A percentile compares a stretch with the other conserved stretches of the same genome.
Conservation (phyloP, 2,113 vertebrate genomes). For the Gymnogyps californianus region DNA sequence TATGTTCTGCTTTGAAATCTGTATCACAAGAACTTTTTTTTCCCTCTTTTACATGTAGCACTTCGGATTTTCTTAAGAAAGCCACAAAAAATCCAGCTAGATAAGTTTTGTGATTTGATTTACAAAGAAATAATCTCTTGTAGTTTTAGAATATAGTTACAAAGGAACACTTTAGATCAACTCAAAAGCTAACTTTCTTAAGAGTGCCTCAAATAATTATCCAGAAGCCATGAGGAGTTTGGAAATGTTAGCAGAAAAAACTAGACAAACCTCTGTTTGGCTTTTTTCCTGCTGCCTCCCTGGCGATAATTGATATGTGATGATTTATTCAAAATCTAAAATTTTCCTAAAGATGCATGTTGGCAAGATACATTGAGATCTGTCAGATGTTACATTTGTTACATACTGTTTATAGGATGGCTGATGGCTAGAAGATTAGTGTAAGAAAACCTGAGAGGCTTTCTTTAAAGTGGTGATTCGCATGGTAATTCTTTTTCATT, state of each 20-base stretch:
- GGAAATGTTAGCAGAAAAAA: neutral
- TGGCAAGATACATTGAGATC: neutral
- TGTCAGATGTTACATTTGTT: neutral
- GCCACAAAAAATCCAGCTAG: neutral
- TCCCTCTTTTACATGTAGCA: rapidly evolving
- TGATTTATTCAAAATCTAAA: neutral
- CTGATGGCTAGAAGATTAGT: neutral
- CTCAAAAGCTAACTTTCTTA: neutral
- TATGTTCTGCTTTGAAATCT: neutral
- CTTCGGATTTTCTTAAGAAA: neutral
- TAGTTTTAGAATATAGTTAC: neutral
- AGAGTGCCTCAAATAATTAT: neutral
- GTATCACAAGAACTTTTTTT: neutral
- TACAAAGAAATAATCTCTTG: neutral
- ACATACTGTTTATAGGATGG: neutral
- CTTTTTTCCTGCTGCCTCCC: neutral
- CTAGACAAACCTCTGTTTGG: neutral
- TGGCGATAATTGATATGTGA: neutral
- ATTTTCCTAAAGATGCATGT: neutral
- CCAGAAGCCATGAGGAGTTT: neutral
- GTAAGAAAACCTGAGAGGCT: neutral
- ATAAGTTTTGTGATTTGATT: neutral
- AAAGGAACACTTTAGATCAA: neutral
- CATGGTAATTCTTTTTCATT: constrained; percentile 26
- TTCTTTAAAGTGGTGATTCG: constrained; percentile 4